phyloP scores from a whole-genome alignment of 2,888 invertebrate genomes.

The Brachynemurus nebulosus region DNA sequence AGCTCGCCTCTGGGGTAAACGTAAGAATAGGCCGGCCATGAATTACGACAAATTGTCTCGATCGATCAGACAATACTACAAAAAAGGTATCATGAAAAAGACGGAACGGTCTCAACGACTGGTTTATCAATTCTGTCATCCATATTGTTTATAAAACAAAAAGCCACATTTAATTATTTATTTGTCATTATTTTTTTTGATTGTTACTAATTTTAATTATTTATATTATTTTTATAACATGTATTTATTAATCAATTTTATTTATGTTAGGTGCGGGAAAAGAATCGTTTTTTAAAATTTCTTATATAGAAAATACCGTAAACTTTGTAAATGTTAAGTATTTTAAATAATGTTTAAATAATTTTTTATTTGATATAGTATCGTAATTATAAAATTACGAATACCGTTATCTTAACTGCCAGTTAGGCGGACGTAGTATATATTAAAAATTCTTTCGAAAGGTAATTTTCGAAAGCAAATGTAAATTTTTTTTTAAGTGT shows the following conservation, averaged over 20 bases:
- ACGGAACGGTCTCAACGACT: slow-evolving; percentile 94
- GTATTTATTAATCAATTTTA: slow-evolving; percentile 1
- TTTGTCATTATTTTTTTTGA: too few relatives aligned
- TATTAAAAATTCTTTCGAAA: slow-evolving; percentile 26
- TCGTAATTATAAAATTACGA: slow-evolving; percentile 9
- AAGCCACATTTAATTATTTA: not conserved
- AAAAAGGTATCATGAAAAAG: slow-evolving; percentile 99
- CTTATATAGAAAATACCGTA: too few relatives aligned
- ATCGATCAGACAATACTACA: slow-evolving; percentile 96
- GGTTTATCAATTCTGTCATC: slow-evolving; percentile 97
- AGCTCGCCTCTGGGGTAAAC: slow-evolving; percentile 93
- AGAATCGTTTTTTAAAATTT: too few relatives aligned
- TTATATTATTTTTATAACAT: slow-evolving; percentile 10
- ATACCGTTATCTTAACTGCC: slow-evolving; percentile 13
- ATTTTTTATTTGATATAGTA: not conserved
- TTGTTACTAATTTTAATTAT: slow-evolving; percentile 9
- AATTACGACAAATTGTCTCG: slow-evolving; percentile 98
- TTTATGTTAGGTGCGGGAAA: not conserved
- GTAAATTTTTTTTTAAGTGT: slow-evolving; percentile 21
- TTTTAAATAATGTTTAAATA: not conserved
- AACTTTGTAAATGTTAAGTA: too few relatives aligned
- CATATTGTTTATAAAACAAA: slow-evolving; percentile 62
- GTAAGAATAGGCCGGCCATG: slow-evolving; percentile 98
- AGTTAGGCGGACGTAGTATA: slow-evolving; percentile 21
- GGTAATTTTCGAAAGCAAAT: slow-evolving; percentile 36